These are phyloP conservation scores for Chorisops tibialis DNA, from an alignment of 2,888 invertebrate genomes.

Conservation along the genomic window DNA sequence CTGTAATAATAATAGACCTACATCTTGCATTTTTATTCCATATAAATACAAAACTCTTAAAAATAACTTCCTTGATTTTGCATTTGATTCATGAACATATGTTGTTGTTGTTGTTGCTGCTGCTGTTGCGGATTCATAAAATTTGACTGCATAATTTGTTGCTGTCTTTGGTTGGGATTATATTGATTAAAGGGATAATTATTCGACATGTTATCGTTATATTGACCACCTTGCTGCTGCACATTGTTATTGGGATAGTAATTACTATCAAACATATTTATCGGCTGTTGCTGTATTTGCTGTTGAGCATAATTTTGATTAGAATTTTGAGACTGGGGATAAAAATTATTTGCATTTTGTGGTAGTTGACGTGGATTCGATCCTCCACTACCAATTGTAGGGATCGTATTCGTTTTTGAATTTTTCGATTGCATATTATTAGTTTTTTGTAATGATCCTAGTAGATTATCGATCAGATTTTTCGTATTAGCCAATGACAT, in stretches of 20 bases:
- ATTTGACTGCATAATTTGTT: neutral
- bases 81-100: neutral
- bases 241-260: neutral
- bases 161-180: neutral
- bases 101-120: slow-evolving; percentile 9
- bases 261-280: slow-evolving; percentile 12
- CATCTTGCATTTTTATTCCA: no score
- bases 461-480: slow-evolving; percentile 61
- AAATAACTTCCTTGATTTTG: slow-evolving; percentile 7
- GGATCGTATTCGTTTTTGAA: slow-evolving; percentile 12
- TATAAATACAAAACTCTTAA: neutral
- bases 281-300: slow-evolving; percentile 25
- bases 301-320: slow-evolving; percentile 29
- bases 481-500: slow-evolving; percentile 58
- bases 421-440: slow-evolving; percentile 35
- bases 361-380: neutral
- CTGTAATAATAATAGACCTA: no score
- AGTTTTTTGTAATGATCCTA: slow-evolving; percentile 57
- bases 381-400: slow-evolving; percentile 13
- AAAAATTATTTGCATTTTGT: neutral
- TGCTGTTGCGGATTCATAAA: neutral
- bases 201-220: no score
- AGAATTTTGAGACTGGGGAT: neutral
- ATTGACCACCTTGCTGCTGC: neutral
- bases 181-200: slow-evolving; percentile 11